Evolutionary conservation across 2,797 vertebrate species (phyloP), one percentile per base, ranked within the genome.

Genomic region (Enteromius trimaculatus): DNA sequence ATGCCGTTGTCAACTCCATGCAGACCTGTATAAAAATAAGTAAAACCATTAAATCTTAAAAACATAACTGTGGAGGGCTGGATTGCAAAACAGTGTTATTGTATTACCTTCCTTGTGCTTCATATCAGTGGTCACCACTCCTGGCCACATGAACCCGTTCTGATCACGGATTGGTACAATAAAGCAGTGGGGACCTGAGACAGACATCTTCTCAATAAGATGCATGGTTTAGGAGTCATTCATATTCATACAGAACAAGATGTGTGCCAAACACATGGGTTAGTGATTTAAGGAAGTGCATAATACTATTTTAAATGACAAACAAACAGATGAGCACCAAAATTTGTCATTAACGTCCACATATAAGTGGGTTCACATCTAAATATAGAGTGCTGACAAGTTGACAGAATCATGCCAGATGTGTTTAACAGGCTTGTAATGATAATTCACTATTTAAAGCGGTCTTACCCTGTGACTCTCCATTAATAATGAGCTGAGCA

Each of bases 1-100:
- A 94, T 93, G 11, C 93, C 91, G 55, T 93, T 93, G 83, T 93
- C 94, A 83, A 93, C 92, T 51, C 91, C 93, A 26, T 92, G 89
- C 34, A 94, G 83, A 86, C 92, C 92, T 93, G 60, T 16, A 16
- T 11, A 64, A 53, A 58, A 71, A 4, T 21, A 34, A 60, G 26
- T 6, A 29, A 21, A 44, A 13, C 4, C 4, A 4, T 79, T 5
- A 37, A 19, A 37, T 39, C 2, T 68, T 6, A 1, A 13, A 58
- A 53, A 13, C 26, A n/a, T 19, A 23, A 6, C 17, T 53, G 47
- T 44, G 39, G 10, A 17, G 19, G 17, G 11, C 34, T 77, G 6
- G 19, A 26, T 44, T 75, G 62, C 34, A 53, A 42, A 49, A 34
- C 17, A 17, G 16, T 4, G 3, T 65, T 8, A 34, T 9, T 9